Evolutionary conservation across 2,888 invertebrate genomes (phyloP), one percentile per base, ranked within the genome.

Genomic region (Callyntrura sp.): DNA sequence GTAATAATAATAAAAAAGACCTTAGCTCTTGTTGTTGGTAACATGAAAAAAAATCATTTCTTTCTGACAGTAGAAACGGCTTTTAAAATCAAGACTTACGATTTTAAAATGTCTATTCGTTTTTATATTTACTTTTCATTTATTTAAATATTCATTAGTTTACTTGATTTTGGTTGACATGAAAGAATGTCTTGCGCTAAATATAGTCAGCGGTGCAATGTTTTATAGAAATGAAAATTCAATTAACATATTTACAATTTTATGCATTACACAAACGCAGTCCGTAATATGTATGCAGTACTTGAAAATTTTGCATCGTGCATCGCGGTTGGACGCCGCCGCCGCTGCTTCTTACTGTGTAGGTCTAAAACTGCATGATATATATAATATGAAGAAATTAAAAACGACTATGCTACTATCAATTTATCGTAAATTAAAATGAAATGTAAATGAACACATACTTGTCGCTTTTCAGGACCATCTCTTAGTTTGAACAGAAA

Each of bases 61-160:
- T 35, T n/a, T 65, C 28, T n/a, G 11, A 51, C 51, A 51, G 51
- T 51, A 35, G 35, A 14, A 28, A 12, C 0, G 0, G n/a, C n/a
- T 28, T 14, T 65, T 14, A 35, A 65, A 65, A 35, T 3, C 35
- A 35, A 35, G 35, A 35, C 35, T 35, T 35, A 35, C 35, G 35
- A 35, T 35, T 35, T 65, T 60, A 60, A 57, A n/a, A 17, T 57
- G 84, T 28, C 35, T 35, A 76, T 43, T 17, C 35, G n/a, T 78
- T 62, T 45, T 35, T 35, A 4, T 35, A 35, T 2, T 35, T 6
- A 35, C 2, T 35, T 35, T 35, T 25, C 28, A n/a, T n/a, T n/a
- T 25, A 48, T 86, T 79, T 68, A 85, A 85, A 76, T 65, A 78
- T 78, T 62, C 85, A 85, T 85, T 85, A 43, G 17, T 84, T 70